Percentiles rank a stretch among this genome's conserved stretches.
Evolutionary conservation across 2,113 vertebrate genomes (phyloP).

Genomic region (Cyanoliseus patagonus): DNA sequence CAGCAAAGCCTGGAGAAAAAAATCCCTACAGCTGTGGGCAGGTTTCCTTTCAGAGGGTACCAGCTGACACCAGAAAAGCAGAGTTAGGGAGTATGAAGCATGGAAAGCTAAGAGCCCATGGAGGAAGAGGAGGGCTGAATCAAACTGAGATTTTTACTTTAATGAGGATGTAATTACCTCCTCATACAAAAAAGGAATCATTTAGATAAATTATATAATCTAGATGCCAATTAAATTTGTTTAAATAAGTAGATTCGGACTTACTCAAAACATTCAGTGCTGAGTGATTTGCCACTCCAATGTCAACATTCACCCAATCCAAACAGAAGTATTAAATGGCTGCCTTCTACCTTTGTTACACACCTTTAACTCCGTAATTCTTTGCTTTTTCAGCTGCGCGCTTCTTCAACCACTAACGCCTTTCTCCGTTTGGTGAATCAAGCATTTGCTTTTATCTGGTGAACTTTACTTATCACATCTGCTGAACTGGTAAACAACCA

Average conservation of each 20-base stretch:
- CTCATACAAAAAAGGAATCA: background rate
- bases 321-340: background rate
- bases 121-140: background rate
- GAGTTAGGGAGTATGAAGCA: background rate
- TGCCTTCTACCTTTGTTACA: background rate
- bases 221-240: background rate
- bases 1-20: background rate
- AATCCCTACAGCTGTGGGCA: background rate
- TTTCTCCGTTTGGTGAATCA: background rate
- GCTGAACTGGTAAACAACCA: background rate
- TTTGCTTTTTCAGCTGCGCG: background rate
- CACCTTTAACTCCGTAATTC: background rate
- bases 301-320: background rate
- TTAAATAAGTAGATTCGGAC: background rate
- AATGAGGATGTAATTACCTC: background rate
- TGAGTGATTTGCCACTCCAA: background rate
- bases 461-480: background rate
- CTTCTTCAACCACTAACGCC: background rate
- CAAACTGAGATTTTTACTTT: background rate
- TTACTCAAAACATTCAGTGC: background rate
- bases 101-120: background rate
- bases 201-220: background rate
- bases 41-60: background rate
- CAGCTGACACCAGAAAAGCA: background rate
- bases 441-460: background rate